A percentile compares a stretch with the other conserved stretches of the same genome.
These are phyloP conservation scores for Macquaria ambigua DNA, from an alignment of 2,113 vertebrate species.

Conservation along the genomic window DNA sequence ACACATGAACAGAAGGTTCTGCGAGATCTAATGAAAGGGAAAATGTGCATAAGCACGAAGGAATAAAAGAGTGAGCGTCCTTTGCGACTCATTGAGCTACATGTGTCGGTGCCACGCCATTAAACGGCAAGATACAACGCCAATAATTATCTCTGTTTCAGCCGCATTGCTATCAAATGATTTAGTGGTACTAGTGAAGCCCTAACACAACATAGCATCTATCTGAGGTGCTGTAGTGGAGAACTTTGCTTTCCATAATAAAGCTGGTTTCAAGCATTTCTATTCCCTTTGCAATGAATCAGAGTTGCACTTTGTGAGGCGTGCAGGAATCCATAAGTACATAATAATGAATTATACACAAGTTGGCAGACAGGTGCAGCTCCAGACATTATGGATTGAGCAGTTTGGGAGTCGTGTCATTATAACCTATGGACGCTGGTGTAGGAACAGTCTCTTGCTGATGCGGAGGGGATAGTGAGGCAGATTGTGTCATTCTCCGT, in stretches of 20 bases:
- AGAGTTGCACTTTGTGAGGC: slow-evolving; percentile 54
- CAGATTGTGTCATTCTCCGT: slow-evolving; percentile 46
- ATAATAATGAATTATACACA: slow-evolving; percentile 72
- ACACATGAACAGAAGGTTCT: slow-evolving; percentile 24
- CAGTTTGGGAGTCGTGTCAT: slow-evolving; percentile 60
- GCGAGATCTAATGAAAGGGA: slow-evolving; percentile 36
- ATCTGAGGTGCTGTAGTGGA: slow-evolving; percentile 28
- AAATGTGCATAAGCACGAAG: slow-evolving; percentile 19
- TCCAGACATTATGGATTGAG: slow-evolving; percentile 50
- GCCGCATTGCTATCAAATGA: slow-evolving; percentile 60
- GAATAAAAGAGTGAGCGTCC: slow-evolving; percentile 39
- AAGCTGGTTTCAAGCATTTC: slow-evolving; percentile 50
- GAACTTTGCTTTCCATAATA: slow-evolving; percentile 46
- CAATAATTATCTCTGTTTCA: slow-evolving; percentile 64
- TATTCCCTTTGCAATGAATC: slow-evolving; percentile 65
- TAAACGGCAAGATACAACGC: slow-evolving; percentile 56
- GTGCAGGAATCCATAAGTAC: slow-evolving; percentile 59
- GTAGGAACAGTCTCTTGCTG: slow-evolving; percentile 20
- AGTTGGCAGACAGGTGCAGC: slow-evolving; percentile 52
- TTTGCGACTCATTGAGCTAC: slow-evolving; percentile 60
- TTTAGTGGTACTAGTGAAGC: slow-evolving; percentile 65
- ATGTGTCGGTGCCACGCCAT: slow-evolving; percentile 41
- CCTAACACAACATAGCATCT: slow-evolving; percentile 48
- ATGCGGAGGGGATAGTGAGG: slow-evolving; percentile 17
- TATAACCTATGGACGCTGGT: slow-evolving; percentile 41